Evolutionary conservation across 2,888 invertebrate species (phyloP), one percentile per base, ranked within the genome.

Genomic region (Ptilodon capucinus): DNA sequence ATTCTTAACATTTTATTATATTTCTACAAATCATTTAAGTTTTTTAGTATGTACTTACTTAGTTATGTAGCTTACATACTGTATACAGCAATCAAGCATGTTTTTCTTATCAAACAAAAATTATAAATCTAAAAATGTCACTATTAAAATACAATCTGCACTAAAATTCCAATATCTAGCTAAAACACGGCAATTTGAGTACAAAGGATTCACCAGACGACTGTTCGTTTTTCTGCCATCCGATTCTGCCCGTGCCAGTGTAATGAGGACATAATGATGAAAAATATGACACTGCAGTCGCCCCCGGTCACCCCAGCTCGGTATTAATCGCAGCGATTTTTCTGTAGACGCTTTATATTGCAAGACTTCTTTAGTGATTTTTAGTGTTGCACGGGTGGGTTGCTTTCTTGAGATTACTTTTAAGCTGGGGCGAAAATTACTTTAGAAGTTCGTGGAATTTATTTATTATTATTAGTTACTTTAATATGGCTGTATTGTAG

Each of bases 221-320:
- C 5, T 21, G 2, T n/a, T 21, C 39, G 17, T 64, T 52, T 56
- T 57, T 55, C 47, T 48, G 58, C 44, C 51, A 60, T 67, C 62
- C 65, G 72, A 70, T 74, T 76, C 69, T 60, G 63, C 64, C 71
- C 68, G 65, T 68, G 66, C 40, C 40, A 9, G 38, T 75, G 76
- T 80, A 79, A 84, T 80, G 79, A 81, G 80, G 69, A 72, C 72
- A 72, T 81, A 76, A 83, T 82, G 82, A 83, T 83, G 84, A 85
- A 81, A 81, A 83, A 79, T 76, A 80, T 74, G 76, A 75, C 74
- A 74, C 74, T 73, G 71, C 67, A 64, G 68, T 61, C 71, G 11
- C n/a, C 38, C n/a, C 38, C 38, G 38, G 38, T 18, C 19, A 6
- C 54, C 57, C 49, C 59, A 54, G 54, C 57, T 7, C 35, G 56